Percentiles rank a stretch among this genome's conserved stretches.
phyloP scores from a whole-genome alignment of 2,888 invertebrate species.

The Sussaba pulchella region DNA sequence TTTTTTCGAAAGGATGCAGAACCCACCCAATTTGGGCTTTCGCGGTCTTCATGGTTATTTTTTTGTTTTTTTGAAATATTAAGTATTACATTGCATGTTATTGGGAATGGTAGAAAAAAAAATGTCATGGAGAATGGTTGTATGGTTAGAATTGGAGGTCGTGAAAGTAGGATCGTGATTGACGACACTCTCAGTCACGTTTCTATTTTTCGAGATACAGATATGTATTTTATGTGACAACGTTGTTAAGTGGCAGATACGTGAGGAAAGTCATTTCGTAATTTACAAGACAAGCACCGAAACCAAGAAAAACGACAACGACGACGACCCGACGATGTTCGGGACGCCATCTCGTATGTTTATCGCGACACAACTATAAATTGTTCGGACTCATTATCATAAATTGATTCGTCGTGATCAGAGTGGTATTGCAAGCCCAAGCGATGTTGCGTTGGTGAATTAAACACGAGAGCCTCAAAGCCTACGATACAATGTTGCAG shows the following conservation, averaged over 20 bases:
- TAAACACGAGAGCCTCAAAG: conserved; percentile 68
- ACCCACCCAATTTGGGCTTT: too few species aligned
- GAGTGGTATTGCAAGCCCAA: conserved; percentile 5
- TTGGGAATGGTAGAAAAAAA: not conserved
- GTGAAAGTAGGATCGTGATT: not conserved
- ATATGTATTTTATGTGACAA: conserved; percentile 21
- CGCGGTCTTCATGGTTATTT: too few species aligned
- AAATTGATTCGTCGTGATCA: conserved; percentile 77
- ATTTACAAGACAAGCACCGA: conserved; percentile 18
- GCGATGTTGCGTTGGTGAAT: not conserved
- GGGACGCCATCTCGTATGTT: conserved; percentile 72
- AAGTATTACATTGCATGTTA: not conserved
- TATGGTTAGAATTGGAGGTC: not conserved
- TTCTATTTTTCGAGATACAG: not conserved
- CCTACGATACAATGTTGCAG: not conserved
- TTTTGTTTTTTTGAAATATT: too few species aligned
- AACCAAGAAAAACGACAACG: conserved; percentile 5
- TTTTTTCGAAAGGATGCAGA: too few species aligned
- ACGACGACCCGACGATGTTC: not conserved
- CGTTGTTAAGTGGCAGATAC: conserved; percentile 16
- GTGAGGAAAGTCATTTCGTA: conserved; percentile 10
- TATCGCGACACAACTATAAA: conserved; percentile 79
- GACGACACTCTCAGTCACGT: not conserved
- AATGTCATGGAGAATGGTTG: not conserved
- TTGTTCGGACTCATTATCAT: conserved; percentile 80